Evolutionary conservation across 1,140 invertebrate species (phyloP), one percentile per base, ranked within the genome.

Genomic region (Hirudo medicinalis): DNA sequence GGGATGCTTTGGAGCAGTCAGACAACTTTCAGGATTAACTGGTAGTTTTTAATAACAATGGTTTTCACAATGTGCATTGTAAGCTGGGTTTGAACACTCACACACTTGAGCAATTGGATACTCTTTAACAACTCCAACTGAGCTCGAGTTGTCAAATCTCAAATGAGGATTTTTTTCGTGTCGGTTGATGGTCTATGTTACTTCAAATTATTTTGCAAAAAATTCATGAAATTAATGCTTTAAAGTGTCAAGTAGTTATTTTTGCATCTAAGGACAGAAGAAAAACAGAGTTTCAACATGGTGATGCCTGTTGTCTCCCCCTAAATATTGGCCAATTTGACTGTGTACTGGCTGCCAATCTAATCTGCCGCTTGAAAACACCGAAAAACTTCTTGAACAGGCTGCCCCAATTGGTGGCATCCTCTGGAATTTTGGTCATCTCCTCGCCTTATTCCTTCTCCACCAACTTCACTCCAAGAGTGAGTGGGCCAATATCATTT

Each of bases 371-470:
- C n/a, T 76, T 82, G 13, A 77, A 79, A 54, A 71, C 77, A 43
- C 79, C 81, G 32, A 75, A 74, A 53, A 69, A 77, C n/a, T 82
- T 82, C 76, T 73, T 82, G 27, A 71, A 78, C 13, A 69, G 78
- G 63, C 71, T 82, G 9, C 43, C 75, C 36, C 73, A 73, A 11
- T 70, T 82, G 11, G 76, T 82, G 19, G 76, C 78, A 66, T 74
- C 76, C 20, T 78, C 78, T 43, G 79, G 80, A 25, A 77, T 81
- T 71, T 72, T 82, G 17, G 78, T 82, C 0, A 78, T 82, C 67
- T 80, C 81, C 2, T 78, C 79, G 13, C 81, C 81, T 25, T 82
- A 81, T 70, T 81, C 79, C 13, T 82, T 80, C 78, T 57, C 80
- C 2, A 53, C 73, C 71, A 76, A 82, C 55, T 82, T 77, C 75